Conservation (phyloP, 2,113 vertebrate species). For the Pachypanchax playfairii region DNA sequence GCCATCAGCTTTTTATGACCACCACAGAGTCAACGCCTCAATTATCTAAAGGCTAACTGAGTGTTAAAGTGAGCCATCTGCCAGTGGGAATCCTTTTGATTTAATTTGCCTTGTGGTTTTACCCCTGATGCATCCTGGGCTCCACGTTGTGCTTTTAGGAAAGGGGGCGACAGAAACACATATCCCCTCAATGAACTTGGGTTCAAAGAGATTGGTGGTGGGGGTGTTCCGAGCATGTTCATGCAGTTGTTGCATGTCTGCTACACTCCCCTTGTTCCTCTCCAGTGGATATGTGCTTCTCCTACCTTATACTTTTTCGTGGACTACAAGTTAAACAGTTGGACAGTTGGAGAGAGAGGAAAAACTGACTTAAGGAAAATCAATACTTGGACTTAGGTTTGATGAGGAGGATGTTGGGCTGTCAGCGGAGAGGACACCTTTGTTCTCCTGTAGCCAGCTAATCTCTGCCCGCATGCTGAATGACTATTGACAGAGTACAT, state of each 20-base stretch:
- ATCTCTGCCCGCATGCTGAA: slow-evolving; percentile 86
- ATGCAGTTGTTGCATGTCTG: slow-evolving; percentile 44
- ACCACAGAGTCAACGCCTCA: slow-evolving; percentile 97
- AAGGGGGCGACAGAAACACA: slow-evolving; percentile 72
- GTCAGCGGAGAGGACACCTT: slow-evolving; percentile 84
- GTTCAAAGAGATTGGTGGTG: slow-evolving; percentile 59
- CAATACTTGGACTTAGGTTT: slow-evolving; percentile 89
- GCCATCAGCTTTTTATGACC: slow-evolving; percentile 99
- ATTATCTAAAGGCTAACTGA: slow-evolving; percentile 99
- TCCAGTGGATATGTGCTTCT: slow-evolving; percentile 32
- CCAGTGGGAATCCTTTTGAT: slow-evolving; percentile 97
- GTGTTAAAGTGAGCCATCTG: slow-evolving; percentile 99
- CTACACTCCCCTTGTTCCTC: slow-evolving; percentile 47
- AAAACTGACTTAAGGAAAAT: slow-evolving; percentile 66
- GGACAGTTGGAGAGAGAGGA: slow-evolving; percentile 74
- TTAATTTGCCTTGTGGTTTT: slow-evolving; percentile 94
- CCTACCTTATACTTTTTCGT: slow-evolving; percentile 75
- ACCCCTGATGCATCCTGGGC: slow-evolving; percentile 71
- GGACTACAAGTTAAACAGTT: slow-evolving; percentile 72
- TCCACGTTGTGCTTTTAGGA: slow-evolving; percentile 80
- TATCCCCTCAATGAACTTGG: slow-evolving; percentile 69
- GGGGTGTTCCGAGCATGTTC: slow-evolving; percentile 25
- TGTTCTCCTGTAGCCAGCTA: slow-evolving; percentile 88
- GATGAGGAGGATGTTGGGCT: slow-evolving; percentile 86
- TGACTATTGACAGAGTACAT: slow-evolving; percentile 82